Base-by-base conservation (phyloP, 1,140 invertebrate species). In the Bombus cullumanus region DNA sequence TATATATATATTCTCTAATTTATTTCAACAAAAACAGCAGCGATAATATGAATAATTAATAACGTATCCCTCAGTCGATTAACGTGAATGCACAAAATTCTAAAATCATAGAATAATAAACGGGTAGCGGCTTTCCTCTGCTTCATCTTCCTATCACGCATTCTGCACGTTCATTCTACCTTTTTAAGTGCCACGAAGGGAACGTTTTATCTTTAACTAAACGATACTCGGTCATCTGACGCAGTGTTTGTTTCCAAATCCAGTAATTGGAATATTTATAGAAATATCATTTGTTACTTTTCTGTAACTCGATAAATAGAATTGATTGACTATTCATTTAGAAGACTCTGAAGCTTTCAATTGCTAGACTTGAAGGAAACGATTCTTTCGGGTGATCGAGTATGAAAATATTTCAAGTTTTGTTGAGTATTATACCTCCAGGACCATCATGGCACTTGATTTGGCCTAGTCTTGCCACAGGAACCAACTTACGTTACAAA, bases 21-120 rank as follows among this genome's bases (percentile, higher is more conserved):
- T 92, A 92, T 93, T 92, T 89, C 82, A 92, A 94, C 89, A 88
- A 92, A 92, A 75, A 87, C 72, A 91, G 85, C 71, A 89, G 72
- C 47, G 68, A 83, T 90, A 89, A 90, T 90, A 86, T 88, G 77
- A 89, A 89, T 90, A 87, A 86, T 85, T 77, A 86, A 87, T 78
- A 85, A 57, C 86, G 69, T 84, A 86, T 91, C 85, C 72, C 74
- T 92, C 91, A 92, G 89, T 92, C 88, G 82, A 78, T 87, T 80
- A 87, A 86, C 85, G 72, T 86, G 80, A 90, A 89, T 83, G 85
- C 81, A 86, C 76, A 89, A 88, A 77, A 34, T 87, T 91, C 47
- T 84, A 92, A 92, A 90, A 88, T 89, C 79, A 87, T 86, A 77
- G 81, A 82, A 69, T 90, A 85, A 90, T 85, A 73, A 80, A 76